phyloP scores from a whole-genome alignment of 2,113 vertebrate species.

The Aphyosemion australe region DNA sequence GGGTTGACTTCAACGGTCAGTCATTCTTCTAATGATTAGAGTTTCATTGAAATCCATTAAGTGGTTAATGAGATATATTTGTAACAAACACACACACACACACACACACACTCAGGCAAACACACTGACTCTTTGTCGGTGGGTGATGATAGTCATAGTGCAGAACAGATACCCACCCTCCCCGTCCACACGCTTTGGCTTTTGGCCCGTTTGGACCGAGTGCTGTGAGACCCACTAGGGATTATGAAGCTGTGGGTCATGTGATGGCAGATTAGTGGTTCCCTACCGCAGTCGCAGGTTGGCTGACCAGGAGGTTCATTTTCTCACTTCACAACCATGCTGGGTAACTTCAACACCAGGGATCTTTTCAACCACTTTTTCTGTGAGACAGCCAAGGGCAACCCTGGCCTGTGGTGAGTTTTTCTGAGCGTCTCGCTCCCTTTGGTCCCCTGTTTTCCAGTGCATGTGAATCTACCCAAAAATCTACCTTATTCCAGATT shows the following conservation, averaged over 20 bases:
- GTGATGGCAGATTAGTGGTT: conserved; percentile 80
- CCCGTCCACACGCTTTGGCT: conserved; percentile 48
- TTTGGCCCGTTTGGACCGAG: conserved; percentile 65
- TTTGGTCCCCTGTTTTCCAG: not conserved
- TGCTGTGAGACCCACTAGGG: conserved; percentile 68
- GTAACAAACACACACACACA: not conserved
- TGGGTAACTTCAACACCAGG: conserved; percentile 82
- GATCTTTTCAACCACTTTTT: conserved; percentile 82
- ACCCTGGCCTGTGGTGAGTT: conserved; percentile 81
- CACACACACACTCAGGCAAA: not conserved
- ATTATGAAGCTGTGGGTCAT: conserved; percentile 80
- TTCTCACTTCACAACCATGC: conserved; percentile 75
- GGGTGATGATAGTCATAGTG: not conserved
- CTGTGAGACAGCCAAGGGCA: conserved; percentile 81
- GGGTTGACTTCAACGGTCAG: not conserved
- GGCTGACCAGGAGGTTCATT: conserved; percentile 57
- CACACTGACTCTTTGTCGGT: not conserved
- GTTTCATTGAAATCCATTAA: not conserved
- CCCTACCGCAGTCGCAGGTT: conserved; percentile 73
- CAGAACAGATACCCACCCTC: not conserved
- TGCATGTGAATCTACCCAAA: not conserved
- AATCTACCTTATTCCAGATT: not conserved
- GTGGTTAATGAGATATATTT: not conserved
- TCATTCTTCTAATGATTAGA: too few relatives aligned
- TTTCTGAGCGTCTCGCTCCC: not conserved